Evolutionary conservation across 2,113 vertebrate species (phyloP).

Genomic region (Elachura formosa): DNA sequence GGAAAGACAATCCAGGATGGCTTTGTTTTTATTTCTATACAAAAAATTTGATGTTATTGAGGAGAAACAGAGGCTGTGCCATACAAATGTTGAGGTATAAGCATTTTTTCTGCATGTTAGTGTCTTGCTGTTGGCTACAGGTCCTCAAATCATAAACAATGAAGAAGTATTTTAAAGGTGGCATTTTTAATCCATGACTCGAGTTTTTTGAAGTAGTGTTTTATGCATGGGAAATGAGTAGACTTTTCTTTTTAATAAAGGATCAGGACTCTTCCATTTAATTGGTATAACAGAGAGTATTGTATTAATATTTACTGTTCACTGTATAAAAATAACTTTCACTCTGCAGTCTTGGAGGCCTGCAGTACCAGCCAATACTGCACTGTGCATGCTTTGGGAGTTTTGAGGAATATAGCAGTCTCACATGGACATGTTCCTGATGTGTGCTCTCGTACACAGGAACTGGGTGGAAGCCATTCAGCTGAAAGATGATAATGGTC

Average conservation of each 20-base stretch:
- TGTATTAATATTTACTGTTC: not conserved
- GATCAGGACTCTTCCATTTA: not conserved
- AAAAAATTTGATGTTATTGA: not conserved
- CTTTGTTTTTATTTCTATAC: not conserved
- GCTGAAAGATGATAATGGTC: conserved; percentile 1
- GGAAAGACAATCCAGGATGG: not conserved
- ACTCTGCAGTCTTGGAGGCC: not conserved
- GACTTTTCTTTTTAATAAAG: not conserved
- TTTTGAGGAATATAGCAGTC: not conserved
- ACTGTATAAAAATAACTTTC: not conserved
- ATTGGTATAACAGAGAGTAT: not conserved
- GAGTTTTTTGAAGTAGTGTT: accelerated
- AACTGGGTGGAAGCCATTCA: conserved; percentile 2
- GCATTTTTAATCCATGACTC: not conserved
- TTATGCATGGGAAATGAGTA: not conserved
- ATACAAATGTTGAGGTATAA: not conserved
- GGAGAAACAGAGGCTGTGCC: not conserved
- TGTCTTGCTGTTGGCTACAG: not conserved
- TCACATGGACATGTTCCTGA: not conserved
- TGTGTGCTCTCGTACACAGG: not conserved
- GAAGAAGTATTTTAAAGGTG: not conserved
- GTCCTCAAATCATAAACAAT: not conserved
- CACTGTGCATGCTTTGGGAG: not conserved
- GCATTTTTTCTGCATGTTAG: not conserved
- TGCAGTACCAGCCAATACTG: not conserved